These are phyloP conservation scores for Lutjanus campechanus DNA, from an alignment of 2,797 vertebrate species.

Conservation along the genomic window DNA sequence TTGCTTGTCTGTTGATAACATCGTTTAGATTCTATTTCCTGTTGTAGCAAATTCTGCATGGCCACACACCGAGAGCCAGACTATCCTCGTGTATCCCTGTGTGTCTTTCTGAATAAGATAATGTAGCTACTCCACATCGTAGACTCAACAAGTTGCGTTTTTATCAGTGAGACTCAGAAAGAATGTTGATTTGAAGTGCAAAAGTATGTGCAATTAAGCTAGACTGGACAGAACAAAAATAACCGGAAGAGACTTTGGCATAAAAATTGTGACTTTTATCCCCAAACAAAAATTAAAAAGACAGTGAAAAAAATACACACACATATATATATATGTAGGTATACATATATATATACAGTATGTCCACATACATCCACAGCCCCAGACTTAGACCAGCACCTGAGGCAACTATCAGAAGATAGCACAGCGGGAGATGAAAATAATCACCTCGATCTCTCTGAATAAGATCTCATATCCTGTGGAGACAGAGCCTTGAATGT, in stretches of 20 bases:
- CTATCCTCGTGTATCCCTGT: not conserved
- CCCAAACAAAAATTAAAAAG: not conserved
- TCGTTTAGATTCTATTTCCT: slow-evolving; percentile 61
- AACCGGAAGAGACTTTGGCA: not conserved
- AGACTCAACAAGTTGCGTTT: slow-evolving; percentile 32
- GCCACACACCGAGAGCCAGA: slow-evolving; percentile 52
- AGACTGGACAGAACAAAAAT: slow-evolving; percentile 4
- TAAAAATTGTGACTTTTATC: slow-evolving; percentile 5
- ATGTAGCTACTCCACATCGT: not conserved
- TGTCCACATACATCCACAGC: not conserved
- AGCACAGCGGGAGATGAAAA: slow-evolving; percentile 27
- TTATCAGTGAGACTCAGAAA: not conserved
- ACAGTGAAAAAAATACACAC: no score
- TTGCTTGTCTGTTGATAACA: slow-evolving; percentile 61
- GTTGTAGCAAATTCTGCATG: slow-evolving; percentile 41
- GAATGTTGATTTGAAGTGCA: slow-evolving; percentile 17
- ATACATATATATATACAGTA: no score
- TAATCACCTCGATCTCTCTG: slow-evolving; percentile 35
- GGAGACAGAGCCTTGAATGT: not conserved
- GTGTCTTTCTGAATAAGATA: not conserved
- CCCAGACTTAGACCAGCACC: slow-evolving; percentile 9
- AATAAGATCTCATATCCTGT: slow-evolving; percentile 39
- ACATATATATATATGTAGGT: no score
- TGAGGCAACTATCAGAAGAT: slow-evolving; percentile 11
- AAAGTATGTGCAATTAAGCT: not conserved